Evolutionary conservation across 2,113 vertebrate genomes (phyloP), one percentile per base, ranked within the genome.

Genomic region (Microtus oregoni): DNA sequence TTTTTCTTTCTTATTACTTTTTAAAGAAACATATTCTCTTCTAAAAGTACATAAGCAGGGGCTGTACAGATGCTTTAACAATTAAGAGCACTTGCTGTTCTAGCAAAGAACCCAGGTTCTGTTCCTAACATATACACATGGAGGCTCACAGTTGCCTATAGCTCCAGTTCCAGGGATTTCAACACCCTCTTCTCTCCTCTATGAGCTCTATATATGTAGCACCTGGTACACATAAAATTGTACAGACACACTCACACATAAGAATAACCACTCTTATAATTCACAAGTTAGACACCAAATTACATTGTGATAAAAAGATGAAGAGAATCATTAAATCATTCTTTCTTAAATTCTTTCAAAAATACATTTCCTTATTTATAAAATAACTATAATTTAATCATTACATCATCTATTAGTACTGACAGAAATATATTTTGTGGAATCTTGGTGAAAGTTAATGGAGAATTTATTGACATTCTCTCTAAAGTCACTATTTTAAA

Each of bases 401-500:
- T 73, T 61, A 50, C 35, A 41, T 58, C 38, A 70, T 30, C 41
- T 67, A 81, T 95, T 88, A 77, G 19, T 94, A 20, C 30, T 41
- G 24, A n/a, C 38, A 44, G 47, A 70, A 75, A 19, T 83, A 32
- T 86, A 79, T 89, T 78, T 90, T 88, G 11, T 85, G n/a, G 38
- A 91, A 85, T 87, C 26, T 67, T 94, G 28, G 44, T 90, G 7
- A 70, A 90, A 87, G 26, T 76, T 20, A 41, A 19, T 89, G n/a
- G 47, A 86, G 5, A 94, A 52, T 22, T 77, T 90, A 75, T 38
- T 47, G 26, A 9, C 7, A 47, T 81, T 94, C 65, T 75, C 41
- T 89, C 91, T 83, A 85, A 86, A 91, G 72, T 90, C 76, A 77
- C 7, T 82, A 93, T 73, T 92, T 91, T 75, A 70, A 85, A 90